phyloP scores from a whole-genome alignment of 2,113 vertebrate genomes.

The Daboia siamensis region DNA sequence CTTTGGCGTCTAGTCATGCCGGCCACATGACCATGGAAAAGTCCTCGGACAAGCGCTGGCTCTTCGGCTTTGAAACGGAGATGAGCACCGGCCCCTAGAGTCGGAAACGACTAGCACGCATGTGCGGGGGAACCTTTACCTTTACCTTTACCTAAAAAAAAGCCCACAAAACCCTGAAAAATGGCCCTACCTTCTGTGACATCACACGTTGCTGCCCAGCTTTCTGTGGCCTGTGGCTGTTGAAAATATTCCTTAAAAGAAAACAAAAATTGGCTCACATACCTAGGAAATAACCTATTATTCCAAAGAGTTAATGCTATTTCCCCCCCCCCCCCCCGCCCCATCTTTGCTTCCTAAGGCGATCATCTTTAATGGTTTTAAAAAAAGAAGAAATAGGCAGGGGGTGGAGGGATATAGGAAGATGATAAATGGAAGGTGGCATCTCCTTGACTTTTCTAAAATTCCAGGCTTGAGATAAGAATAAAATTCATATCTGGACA shows the following conservation, averaged over 20 bases:
- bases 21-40: too few relatives aligned
- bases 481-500: background rate
- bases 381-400: background rate
- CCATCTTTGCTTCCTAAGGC: background rate
- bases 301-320: background rate
- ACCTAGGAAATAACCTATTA: background rate
- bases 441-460: background rate
- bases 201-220: background rate
- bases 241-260: background rate
- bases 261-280: background rate
- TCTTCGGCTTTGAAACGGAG: too few relatives aligned
- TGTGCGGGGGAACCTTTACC: too few relatives aligned
- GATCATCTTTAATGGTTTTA: background rate
- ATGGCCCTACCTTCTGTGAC: background rate
- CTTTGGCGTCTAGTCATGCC: too few relatives aligned
- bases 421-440: background rate
- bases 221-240: background rate
- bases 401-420: background rate
- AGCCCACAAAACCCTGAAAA: background rate
- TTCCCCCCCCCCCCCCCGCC: fast-evolving
- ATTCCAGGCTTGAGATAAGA: background rate
- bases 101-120: too few relatives aligned
- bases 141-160: background rate
- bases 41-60: too few relatives aligned
- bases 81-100: too few relatives aligned